Evolutionary conservation across 2,113 vertebrate genomes (phyloP).

Genomic region (Gavia stellata): DNA sequence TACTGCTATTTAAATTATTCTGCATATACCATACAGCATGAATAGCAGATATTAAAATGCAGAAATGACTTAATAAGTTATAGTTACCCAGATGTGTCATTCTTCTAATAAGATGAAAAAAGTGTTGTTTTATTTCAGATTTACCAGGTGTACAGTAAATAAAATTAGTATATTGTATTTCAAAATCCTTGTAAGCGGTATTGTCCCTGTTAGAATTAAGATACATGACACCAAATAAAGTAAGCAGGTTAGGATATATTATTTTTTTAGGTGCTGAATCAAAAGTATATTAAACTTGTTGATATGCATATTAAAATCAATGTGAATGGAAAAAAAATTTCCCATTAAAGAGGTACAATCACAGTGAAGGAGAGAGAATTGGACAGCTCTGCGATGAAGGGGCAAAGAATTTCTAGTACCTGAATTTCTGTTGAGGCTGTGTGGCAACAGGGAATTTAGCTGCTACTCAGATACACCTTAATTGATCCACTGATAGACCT

Average conservation of each 20-base stretch:
- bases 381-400: neutral
- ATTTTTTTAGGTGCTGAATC: neutral
- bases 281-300: neutral
- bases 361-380: neutral
- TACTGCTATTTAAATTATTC: constrained; percentile 4
- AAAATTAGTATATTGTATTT: constrained; percentile 26
- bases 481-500: neutral
- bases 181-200: neutral
- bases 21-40: neutral
- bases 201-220: constrained; percentile 17
- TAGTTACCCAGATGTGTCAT: neutral
- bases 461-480: neutral
- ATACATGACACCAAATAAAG: constrained; percentile 44
- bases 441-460: neutral
- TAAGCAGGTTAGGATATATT: neutral
- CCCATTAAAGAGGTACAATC: neutral
- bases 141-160: constrained; percentile 26
- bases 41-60: constrained; percentile 20
- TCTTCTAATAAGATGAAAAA: neutral
- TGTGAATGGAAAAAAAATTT: neutral
- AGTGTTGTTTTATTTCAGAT: neutral
- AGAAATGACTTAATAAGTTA: constrained; percentile 13
- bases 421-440: neutral
- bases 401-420: neutral
- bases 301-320: neutral